Conservation (phyloP, 2,797 vertebrate genomes). For the Micromesistius poutassou region DNA sequence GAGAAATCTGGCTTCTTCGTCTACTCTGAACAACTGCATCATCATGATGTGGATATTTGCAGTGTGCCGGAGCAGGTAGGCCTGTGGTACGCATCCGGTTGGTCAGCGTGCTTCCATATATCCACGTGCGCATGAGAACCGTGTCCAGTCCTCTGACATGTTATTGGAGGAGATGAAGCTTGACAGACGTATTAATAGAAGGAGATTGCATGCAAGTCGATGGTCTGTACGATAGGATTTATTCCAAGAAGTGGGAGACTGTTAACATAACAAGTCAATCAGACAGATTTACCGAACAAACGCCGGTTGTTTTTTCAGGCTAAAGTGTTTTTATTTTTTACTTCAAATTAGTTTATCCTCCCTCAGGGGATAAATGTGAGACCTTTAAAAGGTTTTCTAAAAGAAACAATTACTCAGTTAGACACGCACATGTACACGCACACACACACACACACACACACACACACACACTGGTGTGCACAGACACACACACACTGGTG, state of each 20-base stretch:
- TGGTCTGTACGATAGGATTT: slow-evolving; percentile 48
- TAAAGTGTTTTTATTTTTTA: slow-evolving; percentile 44
- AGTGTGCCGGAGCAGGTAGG: too few relatives aligned
- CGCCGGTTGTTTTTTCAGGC: slow-evolving; percentile 62
- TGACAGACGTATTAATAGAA: slow-evolving; percentile 46
- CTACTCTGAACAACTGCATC: slow-evolving; percentile 1
- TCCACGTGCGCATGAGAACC: slow-evolving; percentile 44
- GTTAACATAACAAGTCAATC: slow-evolving; percentile 58
- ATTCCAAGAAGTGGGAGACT: slow-evolving; percentile 46
- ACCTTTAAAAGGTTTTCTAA: slow-evolving; percentile 56
- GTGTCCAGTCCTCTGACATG: slow-evolving; percentile 46
- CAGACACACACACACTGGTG: slow-evolving; percentile 21
- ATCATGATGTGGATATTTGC: not conserved
- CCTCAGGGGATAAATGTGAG: slow-evolving; percentile 46
- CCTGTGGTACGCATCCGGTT: slow-evolving; percentile 40
- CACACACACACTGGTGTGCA: not conserved
- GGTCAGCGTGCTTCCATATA: slow-evolving; percentile 8
- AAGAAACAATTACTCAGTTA: slow-evolving; percentile 26
- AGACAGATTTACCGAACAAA: slow-evolving; percentile 48
- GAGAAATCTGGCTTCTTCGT: too few relatives aligned
- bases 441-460: not conserved
- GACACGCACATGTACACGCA: not conserved
- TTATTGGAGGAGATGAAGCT: slow-evolving; percentile 44
- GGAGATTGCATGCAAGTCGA: slow-evolving; percentile 43
- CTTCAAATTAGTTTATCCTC: slow-evolving; percentile 63